Evolutionary conservation across 2,888 invertebrate species (phyloP).

Genomic region (Sphaerophoria rueppellii): DNA sequence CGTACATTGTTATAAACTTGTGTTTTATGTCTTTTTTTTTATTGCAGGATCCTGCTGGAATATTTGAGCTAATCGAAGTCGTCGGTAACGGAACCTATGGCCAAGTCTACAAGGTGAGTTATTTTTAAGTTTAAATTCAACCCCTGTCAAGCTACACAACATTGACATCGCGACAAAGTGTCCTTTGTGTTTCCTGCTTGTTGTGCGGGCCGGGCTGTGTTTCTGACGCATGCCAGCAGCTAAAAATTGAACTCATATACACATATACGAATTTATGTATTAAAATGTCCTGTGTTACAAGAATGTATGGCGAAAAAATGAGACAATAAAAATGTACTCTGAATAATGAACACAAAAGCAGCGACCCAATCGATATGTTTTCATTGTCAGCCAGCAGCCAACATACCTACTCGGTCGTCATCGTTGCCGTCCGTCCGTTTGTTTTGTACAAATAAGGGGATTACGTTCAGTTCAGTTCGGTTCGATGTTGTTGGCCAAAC

Average conservation of each 20-base stretch:
- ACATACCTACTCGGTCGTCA: not conserved
- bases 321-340: conserved; percentile 12
- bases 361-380: conserved; percentile 56
- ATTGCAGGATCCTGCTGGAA: conserved; percentile 99
- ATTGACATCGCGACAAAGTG: conserved; percentile 44
- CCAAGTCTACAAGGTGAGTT: conserved; percentile 98
- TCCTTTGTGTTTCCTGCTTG: conserved; percentile 61
- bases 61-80: conserved; percentile 99
- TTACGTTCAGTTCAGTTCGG: conserved; percentile 26
- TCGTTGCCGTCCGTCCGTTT: too few species aligned
- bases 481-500: conserved; percentile 59
- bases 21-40: conserved; percentile 75
- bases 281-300: conserved; percentile 33
- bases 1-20: conserved; percentile 41
- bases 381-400: conserved; percentile 59
- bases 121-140: conserved; percentile 25
- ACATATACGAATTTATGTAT: not conserved
- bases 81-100: conserved; percentile 99
- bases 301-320: not conserved
- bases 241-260: not conserved
- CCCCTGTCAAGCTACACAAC: conserved; percentile 21
- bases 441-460: conserved; percentile 15
- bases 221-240: conserved; percentile 30
- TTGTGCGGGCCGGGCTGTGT: conserved; percentile 10
- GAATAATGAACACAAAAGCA: not conserved